Base-by-base conservation (phyloP, 2,888 invertebrate species). In the Arge pagana region DNA sequence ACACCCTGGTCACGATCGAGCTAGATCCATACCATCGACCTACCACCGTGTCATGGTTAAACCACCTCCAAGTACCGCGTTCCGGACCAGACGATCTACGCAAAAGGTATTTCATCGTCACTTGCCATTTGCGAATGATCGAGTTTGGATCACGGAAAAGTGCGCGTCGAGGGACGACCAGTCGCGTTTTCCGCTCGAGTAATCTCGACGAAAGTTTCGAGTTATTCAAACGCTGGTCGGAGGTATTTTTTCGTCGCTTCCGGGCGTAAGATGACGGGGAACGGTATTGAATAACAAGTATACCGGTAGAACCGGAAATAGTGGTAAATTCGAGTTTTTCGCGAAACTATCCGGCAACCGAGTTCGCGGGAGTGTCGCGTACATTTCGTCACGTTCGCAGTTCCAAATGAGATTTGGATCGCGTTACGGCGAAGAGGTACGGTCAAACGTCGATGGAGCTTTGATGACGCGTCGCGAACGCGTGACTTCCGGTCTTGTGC, bases 21-120 rank as follows among this genome's bases (percentile, higher is more conserved):
- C 72, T 58, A 70, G 68, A 72, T 72, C 67, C 70, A 71, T 72
- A 60, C 57, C 58, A 71, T 72, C 71, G 62, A 67, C 67, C 64
- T 56, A 50, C 50, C 63, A 42, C 43, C 52, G 33, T 37, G 55
- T 39, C 30, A 31, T 30, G 13, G 50, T 26, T 59, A 3, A 26
- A 61, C 64, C 57, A 53, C 61, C 56, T 55, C 49, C 45, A 19
- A 57, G 52, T 58, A 58, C 43, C 51, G 50, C 40, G 57, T 57
- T 21, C 3, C 4, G 33, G 6, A 33, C 31, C 31, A 42, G 33
- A 45, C 23, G 8, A 15, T 33, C 23, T 35, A 15, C 45, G 31
- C 45, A n/a, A 45, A 45, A 45, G 33, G 33, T 31, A 33, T 45
- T 33, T 42, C 52, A 48, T 15, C 58, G 54, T 39, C 65, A 64